Percentiles rank a stretch among this genome's conserved stretches.
Conservation (phyloP, 2,797 vertebrate species). For the Echiichthys vipera region DNA sequence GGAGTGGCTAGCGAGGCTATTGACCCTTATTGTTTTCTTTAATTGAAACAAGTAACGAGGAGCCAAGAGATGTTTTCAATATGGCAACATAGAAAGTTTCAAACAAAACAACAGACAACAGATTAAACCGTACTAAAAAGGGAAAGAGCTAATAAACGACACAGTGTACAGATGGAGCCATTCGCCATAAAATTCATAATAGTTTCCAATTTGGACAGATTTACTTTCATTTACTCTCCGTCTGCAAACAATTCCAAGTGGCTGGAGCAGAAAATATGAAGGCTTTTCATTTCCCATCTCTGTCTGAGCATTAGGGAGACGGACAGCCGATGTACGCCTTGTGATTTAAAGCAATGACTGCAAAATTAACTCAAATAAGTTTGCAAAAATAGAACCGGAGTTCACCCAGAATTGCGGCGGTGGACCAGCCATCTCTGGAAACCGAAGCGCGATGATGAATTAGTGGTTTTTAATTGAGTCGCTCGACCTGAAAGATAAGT, state of each 20-base stretch:
- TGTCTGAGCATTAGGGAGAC: not conserved
- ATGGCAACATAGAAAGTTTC: not conserved
- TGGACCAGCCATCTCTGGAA: not conserved
- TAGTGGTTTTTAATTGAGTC: slow-evolving; percentile 7
- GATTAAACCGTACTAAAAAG: not conserved
- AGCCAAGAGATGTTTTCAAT: not conserved
- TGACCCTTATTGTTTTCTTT: not conserved
- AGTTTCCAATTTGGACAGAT: not conserved
- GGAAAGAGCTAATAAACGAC: not conserved
- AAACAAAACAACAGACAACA: not conserved
- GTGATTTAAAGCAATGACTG: not conserved
- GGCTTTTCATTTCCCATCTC: not conserved
- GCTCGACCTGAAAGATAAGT: not conserved
- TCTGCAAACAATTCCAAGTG: not conserved
- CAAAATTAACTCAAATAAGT: not conserved
- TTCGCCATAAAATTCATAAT: not conserved
- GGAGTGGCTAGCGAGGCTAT: not conserved
- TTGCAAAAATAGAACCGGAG: not conserved
- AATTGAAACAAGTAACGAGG: not conserved
- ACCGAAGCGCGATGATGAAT: not conserved
- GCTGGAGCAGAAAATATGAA: slow-evolving; percentile 16
- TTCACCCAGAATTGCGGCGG: not conserved
- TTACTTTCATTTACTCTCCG: not conserved
- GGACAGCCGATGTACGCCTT: not conserved
- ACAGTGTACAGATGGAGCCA: not conserved